Conservation (phyloP, 2,888 invertebrate species). For the Anthoptus insignis region DNA sequence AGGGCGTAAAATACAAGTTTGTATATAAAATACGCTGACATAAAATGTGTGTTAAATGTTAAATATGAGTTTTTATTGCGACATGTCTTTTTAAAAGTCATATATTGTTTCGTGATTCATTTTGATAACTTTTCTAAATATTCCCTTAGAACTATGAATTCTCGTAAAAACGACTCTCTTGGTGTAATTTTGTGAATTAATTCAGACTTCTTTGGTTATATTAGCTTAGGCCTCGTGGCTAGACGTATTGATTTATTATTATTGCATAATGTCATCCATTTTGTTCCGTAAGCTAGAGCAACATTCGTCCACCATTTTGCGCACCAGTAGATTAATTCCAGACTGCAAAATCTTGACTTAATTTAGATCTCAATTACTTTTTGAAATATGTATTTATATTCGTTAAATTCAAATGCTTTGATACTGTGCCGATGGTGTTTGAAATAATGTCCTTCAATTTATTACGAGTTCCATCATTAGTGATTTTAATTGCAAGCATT, state of each 20-base stretch:
- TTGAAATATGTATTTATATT: constrained; percentile 26
- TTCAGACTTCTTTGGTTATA: neutral
- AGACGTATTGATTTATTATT: constrained; percentile 73
- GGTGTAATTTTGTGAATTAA: neutral
- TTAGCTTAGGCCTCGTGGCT: constrained; percentile 40
- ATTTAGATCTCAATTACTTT: constrained; percentile 21
- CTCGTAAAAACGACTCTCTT: neutral
- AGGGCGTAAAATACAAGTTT: no score
- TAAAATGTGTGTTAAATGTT: no score
- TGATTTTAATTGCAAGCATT: no score
- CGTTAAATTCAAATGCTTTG: no score
- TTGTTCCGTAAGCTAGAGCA: constrained; percentile 62
- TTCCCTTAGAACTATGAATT: neutral
- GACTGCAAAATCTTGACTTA: constrained; percentile 27
- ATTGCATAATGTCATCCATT: constrained; percentile 76
- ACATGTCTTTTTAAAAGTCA: no score
- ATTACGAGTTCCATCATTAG: no score
- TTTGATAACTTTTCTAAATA: no score
- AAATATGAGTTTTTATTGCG: no score
- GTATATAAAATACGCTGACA: no score
- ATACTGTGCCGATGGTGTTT: no score
- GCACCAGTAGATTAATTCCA: constrained; percentile 23
- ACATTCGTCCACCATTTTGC: constrained; percentile 69
- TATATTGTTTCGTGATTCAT: no score
- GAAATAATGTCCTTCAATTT: no score